phyloP scores from a whole-genome alignment of 2,888 invertebrate species.

The Pseudococcus viburni region DNA sequence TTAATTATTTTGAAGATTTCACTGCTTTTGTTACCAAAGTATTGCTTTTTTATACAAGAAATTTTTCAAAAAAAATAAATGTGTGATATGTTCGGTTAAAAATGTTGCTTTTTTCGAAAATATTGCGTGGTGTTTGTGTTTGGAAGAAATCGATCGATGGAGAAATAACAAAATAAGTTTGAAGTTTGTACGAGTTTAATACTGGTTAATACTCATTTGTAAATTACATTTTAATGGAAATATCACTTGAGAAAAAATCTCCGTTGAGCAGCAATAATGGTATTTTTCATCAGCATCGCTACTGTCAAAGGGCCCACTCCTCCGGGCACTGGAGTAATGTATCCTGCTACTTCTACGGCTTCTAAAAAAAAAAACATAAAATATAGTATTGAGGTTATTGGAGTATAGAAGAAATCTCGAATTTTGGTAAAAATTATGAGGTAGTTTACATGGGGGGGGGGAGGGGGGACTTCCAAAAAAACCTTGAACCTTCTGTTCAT shows the following conservation, averaged over 20 bases:
- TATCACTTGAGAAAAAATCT: background rate
- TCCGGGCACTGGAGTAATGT: constrained; percentile 91
- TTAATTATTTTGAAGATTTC: constrained; percentile 23
- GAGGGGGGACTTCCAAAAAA: too few species aligned
- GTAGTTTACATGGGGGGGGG: too few species aligned
- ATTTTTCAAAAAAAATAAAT: constrained; percentile 34
- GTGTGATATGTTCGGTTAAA: background rate
- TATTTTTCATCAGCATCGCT: constrained; percentile 93
- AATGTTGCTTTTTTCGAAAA: background rate
- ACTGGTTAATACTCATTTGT: background rate
- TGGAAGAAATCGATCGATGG: background rate
- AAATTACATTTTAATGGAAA: too few species aligned
- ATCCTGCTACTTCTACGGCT: constrained; percentile 85
- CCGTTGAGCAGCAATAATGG: constrained; percentile 81
- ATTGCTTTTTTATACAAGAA: constrained; percentile 52
- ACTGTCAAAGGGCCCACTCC: constrained; percentile 97
- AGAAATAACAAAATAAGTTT: background rate
- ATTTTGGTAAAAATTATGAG: too few species aligned
- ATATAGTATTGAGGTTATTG: too few species aligned
- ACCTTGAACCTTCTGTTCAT: too few species aligned
- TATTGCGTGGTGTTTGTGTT: background rate
- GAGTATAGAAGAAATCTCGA: too few species aligned
- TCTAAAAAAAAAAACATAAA: constrained; percentile 72
- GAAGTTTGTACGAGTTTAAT: constrained; percentile 1
- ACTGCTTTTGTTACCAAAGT: constrained; percentile 63